Evolutionary conservation across 2,113 vertebrate genomes (phyloP).

Genomic region (Jaculus jaculus): DNA sequence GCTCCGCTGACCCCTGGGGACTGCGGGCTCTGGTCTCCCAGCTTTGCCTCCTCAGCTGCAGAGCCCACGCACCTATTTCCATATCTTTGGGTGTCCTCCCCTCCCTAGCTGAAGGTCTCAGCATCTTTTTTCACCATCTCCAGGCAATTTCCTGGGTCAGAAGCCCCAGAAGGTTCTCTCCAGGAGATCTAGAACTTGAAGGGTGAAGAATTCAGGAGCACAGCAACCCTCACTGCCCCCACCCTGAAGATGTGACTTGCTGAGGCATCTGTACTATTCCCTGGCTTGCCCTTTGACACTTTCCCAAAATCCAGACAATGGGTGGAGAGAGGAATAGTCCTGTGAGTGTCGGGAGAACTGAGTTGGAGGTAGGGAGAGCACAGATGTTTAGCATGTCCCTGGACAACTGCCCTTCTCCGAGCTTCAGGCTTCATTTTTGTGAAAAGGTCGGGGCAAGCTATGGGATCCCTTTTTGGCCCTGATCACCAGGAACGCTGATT

Average conservation of each 20-base stretch:
- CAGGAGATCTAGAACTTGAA: not conserved
- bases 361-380: not conserved
- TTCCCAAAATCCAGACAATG: conserved; percentile 13
- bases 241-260: not conserved
- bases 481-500: not conserved
- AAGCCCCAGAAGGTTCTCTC: not conserved
- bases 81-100: not conserved
- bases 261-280: not conserved
- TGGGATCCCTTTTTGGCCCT: not conserved
- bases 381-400: no score
- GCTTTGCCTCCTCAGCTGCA: not conserved
- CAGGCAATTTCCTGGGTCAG: not conserved
- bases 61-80: not conserved
- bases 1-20: not conserved
- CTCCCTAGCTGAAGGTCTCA: not conserved
- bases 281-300: not conserved
- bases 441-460: not conserved
- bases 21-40: not conserved
- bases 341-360: not conserved
- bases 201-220: not conserved
- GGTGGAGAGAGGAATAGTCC: not conserved
- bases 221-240: not conserved
- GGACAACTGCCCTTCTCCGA: not conserved
- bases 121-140: not conserved
- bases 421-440: not conserved